Percentiles rank a stretch among this genome's conserved stretches.
Conservation (phyloP, 2,797 vertebrate species). For the Scleropages formosus region DNA sequence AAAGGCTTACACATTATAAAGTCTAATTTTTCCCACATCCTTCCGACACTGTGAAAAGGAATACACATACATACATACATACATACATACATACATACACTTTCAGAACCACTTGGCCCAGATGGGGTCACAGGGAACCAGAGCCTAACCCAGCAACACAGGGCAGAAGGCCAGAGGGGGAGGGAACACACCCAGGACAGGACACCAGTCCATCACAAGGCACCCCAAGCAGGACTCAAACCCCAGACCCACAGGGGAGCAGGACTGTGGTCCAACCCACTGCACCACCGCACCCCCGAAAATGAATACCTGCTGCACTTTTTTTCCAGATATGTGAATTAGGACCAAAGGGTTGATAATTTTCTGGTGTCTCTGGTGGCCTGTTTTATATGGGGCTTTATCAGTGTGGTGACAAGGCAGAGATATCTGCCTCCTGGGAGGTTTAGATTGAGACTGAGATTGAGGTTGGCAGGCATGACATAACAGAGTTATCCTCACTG, state of each 20-base stretch:
- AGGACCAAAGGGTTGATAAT: neutral
- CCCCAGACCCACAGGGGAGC: too few relatives aligned
- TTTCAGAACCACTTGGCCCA: too few relatives aligned
- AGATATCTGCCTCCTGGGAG: neutral
- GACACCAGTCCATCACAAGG: too few relatives aligned
- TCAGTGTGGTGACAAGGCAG: neutral
- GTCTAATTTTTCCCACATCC: neutral
- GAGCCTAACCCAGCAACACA: too few relatives aligned
- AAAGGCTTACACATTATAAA: constrained; percentile 12
- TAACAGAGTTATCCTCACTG: neutral
- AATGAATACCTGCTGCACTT: neutral
- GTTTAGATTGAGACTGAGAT: constrained; percentile 9
- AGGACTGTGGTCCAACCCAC: too few relatives aligned
- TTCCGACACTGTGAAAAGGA: neutral
- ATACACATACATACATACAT: neutral
- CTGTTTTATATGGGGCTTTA: neutral
- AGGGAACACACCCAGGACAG: too few relatives aligned
- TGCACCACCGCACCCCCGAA: too few relatives aligned
- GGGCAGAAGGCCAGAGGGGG: too few relatives aligned
- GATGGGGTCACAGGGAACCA: too few relatives aligned
- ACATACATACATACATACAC: neutral
- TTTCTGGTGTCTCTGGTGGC: constrained; percentile 5
- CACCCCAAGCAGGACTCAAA: too few relatives aligned
- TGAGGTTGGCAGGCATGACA: neutral
- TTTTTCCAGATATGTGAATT: neutral